Conservation (phyloP, 2,888 invertebrate species). For the Hetaerina titia region DNA sequence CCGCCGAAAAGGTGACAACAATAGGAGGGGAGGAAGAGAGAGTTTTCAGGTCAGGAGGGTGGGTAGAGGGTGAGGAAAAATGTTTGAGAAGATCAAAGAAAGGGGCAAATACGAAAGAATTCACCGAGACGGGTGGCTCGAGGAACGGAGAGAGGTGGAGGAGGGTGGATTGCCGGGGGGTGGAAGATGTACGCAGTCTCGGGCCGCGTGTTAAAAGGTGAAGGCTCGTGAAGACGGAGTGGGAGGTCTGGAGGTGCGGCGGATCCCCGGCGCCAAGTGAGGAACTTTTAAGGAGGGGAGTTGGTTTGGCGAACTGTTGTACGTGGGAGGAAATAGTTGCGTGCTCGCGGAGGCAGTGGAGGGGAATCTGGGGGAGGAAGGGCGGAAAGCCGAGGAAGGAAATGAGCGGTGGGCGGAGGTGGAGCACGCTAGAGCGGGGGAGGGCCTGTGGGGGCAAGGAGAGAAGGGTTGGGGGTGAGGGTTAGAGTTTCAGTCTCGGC, state of each 20-base stretch:
- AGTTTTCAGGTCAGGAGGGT: not conserved
- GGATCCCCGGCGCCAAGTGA: too few relatives aligned
- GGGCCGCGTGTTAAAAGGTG: not conserved
- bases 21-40: not conserved
- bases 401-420: not conserved
- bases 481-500: slow-evolving; percentile 16
- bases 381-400: not conserved
- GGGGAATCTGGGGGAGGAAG: not conserved
- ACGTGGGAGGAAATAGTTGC: too few relatives aligned
- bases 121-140: not conserved
- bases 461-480: not conserved
- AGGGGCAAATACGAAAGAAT: not conserved
- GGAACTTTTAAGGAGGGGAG: too few relatives aligned
- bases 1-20: too few relatives aligned
- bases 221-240: not conserved
- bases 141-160: not conserved
- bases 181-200: not conserved
- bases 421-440: too few relatives aligned
- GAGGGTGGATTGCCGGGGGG: not conserved
- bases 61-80: not conserved
- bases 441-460: not conserved
- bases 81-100: not conserved
- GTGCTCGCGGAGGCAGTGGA: not conserved
- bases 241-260: not conserved
- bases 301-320: too few relatives aligned